Conservation (phyloP, 2,113 vertebrate genomes). For the Tetrax tetrax region DNA sequence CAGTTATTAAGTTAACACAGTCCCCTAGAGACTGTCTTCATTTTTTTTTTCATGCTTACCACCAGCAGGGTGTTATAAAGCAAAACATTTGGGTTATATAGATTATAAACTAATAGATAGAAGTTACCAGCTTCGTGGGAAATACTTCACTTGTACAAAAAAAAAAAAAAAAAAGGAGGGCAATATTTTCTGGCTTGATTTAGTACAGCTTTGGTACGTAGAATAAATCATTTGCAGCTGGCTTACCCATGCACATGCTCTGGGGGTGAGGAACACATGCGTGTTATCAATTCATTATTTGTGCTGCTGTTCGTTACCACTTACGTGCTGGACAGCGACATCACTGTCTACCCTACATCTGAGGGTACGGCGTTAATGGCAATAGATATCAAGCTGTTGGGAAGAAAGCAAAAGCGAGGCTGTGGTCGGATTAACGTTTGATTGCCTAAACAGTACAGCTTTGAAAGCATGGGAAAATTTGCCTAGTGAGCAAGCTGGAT, state of each 20-base stretch:
- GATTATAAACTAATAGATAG: conserved; percentile 55
- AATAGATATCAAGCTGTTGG: conserved; percentile 66
- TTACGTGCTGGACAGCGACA: conserved; percentile 55
- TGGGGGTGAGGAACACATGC: conserved; percentile 58
- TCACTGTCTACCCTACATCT: conserved; percentile 41
- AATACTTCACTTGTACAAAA: conserved; percentile 35
- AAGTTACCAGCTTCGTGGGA: conserved; percentile 67
- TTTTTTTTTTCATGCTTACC: conserved; percentile 20
- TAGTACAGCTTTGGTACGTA: conserved; percentile 53
- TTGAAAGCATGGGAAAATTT: conserved; percentile 60
- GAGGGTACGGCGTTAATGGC: conserved; percentile 20
- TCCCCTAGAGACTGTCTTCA: neutral
- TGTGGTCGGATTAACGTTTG: conserved; percentile 70
- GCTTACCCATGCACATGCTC: conserved; percentile 31
- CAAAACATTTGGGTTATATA: conserved; percentile 40
- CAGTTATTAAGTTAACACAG: conserved; percentile 35
- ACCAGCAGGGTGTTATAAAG: conserved; percentile 22
- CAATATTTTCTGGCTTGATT: conserved; percentile 65
- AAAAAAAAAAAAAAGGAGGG: neutral
- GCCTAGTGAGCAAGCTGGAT: conserved; percentile 10
- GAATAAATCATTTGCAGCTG: conserved; percentile 74
- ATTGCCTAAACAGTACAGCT: conserved; percentile 50
- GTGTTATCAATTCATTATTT: conserved; percentile 72
- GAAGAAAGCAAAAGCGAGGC: conserved; percentile 64
- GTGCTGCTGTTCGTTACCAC: conserved; percentile 33